Evolutionary conservation across 2,797 vertebrate species (phyloP), one percentile per base, ranked within the genome.

Genomic region (Lagocephalus sceleratus): DNA sequence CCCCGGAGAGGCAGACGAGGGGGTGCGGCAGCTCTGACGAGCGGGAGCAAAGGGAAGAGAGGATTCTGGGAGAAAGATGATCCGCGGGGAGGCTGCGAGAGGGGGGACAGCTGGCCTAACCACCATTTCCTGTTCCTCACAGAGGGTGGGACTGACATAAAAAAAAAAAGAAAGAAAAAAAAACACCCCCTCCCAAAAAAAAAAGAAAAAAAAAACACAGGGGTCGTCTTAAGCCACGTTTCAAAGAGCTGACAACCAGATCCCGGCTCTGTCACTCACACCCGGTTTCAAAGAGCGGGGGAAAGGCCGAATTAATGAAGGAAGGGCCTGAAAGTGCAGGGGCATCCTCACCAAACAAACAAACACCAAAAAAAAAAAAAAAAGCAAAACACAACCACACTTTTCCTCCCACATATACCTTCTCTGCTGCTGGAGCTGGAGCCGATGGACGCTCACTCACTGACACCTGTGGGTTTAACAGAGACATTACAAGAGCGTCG

Each of bases 391-490:
- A 22, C 17, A 49, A 6, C 3, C 11, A n/a, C 12, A 59, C 26
- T 40, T 66, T 48, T 16, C 15, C 42, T 50, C 71, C 35, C 52
- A 6, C 32, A 76, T 51, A 65, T 82, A 86, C 87, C 76, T 82
- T 73, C 46, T 83, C 70, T 59, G 64, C 61, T 57, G 76, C 65
- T 59, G 75, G 44, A 10, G 42, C 42, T n/a, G 75, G 45, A 48
- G 78, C 45, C 52, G 78, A 61, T 60, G 78, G 64, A 56, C 62
- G 81, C 69, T 87, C 87, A 26, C 71, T 83, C 81, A 79, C 77
- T 86, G 86, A 84, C 81, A 89, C 85, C 90, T 91, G 85, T 78
- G 76, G 83, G 83, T 76, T 79, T 59, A 73, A 76, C 68, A 69
- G 46, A 83, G 73, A 77, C 64, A 85, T 80, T 84, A 63, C 87